Evolutionary conservation across 2,888 invertebrate genomes (phyloP), one percentile per base, ranked within the genome.

Genomic region (Andrena camellia): DNA sequence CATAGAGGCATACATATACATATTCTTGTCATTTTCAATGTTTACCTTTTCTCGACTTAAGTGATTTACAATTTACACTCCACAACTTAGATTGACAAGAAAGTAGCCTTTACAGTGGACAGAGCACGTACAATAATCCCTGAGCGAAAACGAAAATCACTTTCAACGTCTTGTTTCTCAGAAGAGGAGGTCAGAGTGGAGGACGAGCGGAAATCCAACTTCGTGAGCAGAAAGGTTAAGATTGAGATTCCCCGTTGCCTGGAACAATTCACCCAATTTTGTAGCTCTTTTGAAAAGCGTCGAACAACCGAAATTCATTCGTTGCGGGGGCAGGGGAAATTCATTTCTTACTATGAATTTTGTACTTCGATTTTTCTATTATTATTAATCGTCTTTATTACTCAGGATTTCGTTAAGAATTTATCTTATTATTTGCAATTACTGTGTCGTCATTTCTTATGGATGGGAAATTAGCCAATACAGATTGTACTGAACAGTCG

Each of bases 191-290:
- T 23, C 50, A 64, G 33, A 48, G 33, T 10, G 31, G 59, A 69
- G 60, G 42, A 52, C 48, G 52, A 68, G 33, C 52, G 62, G 62
- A 81, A 81, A 62, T 77, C 67, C 48, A 63, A 64, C 76, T 75
- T 62, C 66, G 75, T 52, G 80, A 77, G 54, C 23, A n/a, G 75
- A 68, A 72, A 60, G 66, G 64, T 62, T 35, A 67, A 73, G 69
- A 77, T 78, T 66, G 71, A 62, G 63, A 71, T 64, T 26, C 59
- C 35, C 8, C 26, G n/a, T n/a, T 20, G 35, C 23, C 50, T 13
- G 4, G 54, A 64, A 69, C 35, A 60, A 79, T 71, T 72, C 66
- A 54, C 4, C 20, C 33, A 50, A 54, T 67, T 76, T 13, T 33
- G 48, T 57, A 52, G 67, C 29, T 68, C 54, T 68, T 54, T 33